phyloP scores from a whole-genome alignment of 2,113 vertebrate genomes.

The Leptobrachium ailaonicum region DNA sequence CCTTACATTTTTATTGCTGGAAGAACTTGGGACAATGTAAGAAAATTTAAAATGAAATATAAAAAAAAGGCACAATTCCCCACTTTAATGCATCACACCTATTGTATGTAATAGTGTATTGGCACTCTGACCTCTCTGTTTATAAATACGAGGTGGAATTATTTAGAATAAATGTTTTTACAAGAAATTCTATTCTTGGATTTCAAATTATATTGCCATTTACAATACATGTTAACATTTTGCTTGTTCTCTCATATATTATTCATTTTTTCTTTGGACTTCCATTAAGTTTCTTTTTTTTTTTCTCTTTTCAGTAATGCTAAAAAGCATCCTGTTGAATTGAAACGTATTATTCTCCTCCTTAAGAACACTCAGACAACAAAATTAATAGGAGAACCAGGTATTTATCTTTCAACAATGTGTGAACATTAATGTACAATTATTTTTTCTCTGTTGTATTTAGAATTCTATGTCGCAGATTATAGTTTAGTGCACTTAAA shows the following conservation, averaged over 20 bases:
- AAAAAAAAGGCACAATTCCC: too few relatives aligned
- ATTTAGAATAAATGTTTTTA: too few relatives aligned
- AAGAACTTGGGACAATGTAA: too few relatives aligned
- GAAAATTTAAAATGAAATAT: too few relatives aligned
- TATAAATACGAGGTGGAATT: too few relatives aligned
- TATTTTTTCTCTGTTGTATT: conserved; percentile 60
- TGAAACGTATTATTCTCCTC: conserved; percentile 33
- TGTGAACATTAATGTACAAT: conserved; percentile 53
- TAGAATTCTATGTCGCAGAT: conserved; percentile 56
- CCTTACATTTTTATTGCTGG: too few relatives aligned
- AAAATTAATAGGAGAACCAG: conserved; percentile 59
- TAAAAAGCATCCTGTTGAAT: conserved; percentile 38
- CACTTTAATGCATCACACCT: too few relatives aligned
- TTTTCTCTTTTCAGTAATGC: conserved; percentile 5
- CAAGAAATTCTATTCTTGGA: conserved; percentile 26
- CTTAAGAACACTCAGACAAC: conserved; percentile 42
- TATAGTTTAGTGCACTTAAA: conserved; percentile 42
- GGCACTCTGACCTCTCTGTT: too few relatives aligned
- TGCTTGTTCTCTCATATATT: conserved; percentile 36
- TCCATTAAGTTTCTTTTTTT: conserved; percentile 30
- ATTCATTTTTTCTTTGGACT: conserved; percentile 36
- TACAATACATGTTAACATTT: conserved; percentile 30
- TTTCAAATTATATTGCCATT: conserved; percentile 38
- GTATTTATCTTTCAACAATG: conserved; percentile 51
- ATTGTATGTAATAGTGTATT: too few relatives aligned